Base-by-base conservation (phyloP, 53 echinoderm and acorn worm genomes). In the Luidia sarsii region DNA sequence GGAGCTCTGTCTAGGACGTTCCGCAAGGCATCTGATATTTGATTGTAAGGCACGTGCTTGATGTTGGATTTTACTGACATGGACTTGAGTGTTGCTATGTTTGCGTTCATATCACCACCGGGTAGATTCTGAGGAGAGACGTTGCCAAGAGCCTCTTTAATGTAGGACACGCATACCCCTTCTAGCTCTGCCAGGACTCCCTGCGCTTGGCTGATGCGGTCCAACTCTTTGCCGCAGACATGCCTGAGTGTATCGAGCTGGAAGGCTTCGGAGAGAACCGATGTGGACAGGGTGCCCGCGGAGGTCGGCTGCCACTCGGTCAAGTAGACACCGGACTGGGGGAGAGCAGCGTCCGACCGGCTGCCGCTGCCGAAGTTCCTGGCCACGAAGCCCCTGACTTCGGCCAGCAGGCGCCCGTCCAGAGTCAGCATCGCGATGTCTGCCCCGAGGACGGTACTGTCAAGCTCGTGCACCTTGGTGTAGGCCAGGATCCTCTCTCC, bases 221-320 rank as follows among this genome's bases (percentile, higher is more conserved):
- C 90, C 57, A 88, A 87, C 48, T 83, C 88, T n/a, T 89, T 59
- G 28, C 85, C 64, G 46, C 81, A 87, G 0, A 48, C 34, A 18
- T 73, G 55, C 0, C 27, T 38, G 21, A 87, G 63, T 34, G 90
- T 84, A 22, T 74, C 67, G 22, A 83, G 67, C 10, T 71, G 53
- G 28, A 95, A 92, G 21, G 87, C 84, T 31, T 92, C 68, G 6
- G 53, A 71, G 33, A 92, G 77, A 6, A 75, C 67, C 7, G 82
- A 85, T 57, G 92, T 92, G 48, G 87, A 68, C 19, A 85, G 87
- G 29, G 85, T 66, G 22, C 53, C 27, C 41, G 92, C 90, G 29
- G 64, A 59, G 30, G 77, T 48, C 16, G 92, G 85, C 71, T 95
- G 95, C 75, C 87, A 95, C 11, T 71, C 64, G 49, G 90, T 95